These are phyloP conservation scores for Corbicula japonica DNA, from an alignment of 2,888 invertebrate species.

Conservation along the genomic window DNA sequence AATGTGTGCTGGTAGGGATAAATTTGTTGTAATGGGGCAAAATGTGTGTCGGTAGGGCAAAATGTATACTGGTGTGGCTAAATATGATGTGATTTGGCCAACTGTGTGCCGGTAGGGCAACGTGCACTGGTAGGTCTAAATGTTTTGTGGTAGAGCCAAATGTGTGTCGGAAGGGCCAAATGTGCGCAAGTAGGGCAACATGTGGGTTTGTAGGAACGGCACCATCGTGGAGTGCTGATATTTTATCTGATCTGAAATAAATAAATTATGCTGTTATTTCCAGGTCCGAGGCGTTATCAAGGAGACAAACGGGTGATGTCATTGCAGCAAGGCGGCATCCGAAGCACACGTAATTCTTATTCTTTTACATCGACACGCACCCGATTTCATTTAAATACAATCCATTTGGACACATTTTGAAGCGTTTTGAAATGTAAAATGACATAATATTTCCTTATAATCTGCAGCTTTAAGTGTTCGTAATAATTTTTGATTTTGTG, in stretches of 20 bases:
- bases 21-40: too few species aligned
- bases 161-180: not conserved
- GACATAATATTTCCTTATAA: too few species aligned
- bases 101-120: not conserved
- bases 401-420: too few species aligned
- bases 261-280: not conserved
- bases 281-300: slow-evolving; percentile 67
- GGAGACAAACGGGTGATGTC: slow-evolving; percentile 66
- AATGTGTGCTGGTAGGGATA: too few species aligned
- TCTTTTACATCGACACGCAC: not conserved
- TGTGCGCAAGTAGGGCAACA: not conserved
- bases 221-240: too few species aligned
- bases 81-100: too few species aligned
- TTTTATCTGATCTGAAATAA: not conserved
- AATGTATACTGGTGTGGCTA: too few species aligned
- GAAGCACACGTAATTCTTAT: slow-evolving; percentile 62
- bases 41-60: too few species aligned
- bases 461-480: too few species aligned
- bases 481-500: too few species aligned
- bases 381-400: too few species aligned
- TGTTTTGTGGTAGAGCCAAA: not conserved
- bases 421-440: too few species aligned
- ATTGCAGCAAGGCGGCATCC: slow-evolving; percentile 62
- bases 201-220: not conserved
- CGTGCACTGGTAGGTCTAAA: not conserved